Conservation (phyloP, 2,888 invertebrate species). For the Subacronicta megacephala region DNA sequence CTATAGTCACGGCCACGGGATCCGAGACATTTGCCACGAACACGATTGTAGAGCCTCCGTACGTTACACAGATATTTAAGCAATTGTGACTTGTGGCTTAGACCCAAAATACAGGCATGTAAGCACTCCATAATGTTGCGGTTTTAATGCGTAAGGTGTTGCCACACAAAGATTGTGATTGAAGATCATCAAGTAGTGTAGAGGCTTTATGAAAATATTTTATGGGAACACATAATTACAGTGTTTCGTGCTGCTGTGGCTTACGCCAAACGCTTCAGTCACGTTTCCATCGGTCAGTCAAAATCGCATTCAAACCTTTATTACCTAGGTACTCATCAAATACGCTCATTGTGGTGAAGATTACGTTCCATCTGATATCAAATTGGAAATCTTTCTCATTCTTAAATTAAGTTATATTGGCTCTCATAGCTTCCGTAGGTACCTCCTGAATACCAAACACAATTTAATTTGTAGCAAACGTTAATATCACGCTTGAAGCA, state of each 20-base stretch:
- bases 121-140: slow-evolving; percentile 56
- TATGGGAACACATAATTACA: slow-evolving; percentile 73
- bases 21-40: too few relatives aligned
- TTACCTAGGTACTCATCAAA: slow-evolving; percentile 75
- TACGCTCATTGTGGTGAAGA: slow-evolving; percentile 75
- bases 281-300: slow-evolving; percentile 69
- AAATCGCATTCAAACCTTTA: slow-evolving; percentile 73
- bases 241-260: slow-evolving; percentile 62
- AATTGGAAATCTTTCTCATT: slow-evolving; percentile 64
- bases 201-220: slow-evolving; percentile 63
- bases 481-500: slow-evolving; percentile 61
- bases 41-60: too few relatives aligned
- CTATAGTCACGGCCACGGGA: too few relatives aligned
- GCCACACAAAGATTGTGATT: slow-evolving; percentile 41
- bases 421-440: slow-evolving; percentile 49
- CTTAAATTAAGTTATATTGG: slow-evolving; percentile 72
- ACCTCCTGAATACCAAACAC: slow-evolving; percentile 42
- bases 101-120: slow-evolving; percentile 22
- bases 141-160: slow-evolving; percentile 52
- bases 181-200: slow-evolving; percentile 44
- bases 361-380: slow-evolving; percentile 71
- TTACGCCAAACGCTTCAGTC: slow-evolving; percentile 72
- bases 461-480: slow-evolving; percentile 54
- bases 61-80: slow-evolving; percentile 1
- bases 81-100: slow-evolving; percentile 23